These are phyloP conservation scores for Formicarius rufipectus DNA, from an alignment of 2,113 vertebrate species.

Conservation along the genomic window DNA sequence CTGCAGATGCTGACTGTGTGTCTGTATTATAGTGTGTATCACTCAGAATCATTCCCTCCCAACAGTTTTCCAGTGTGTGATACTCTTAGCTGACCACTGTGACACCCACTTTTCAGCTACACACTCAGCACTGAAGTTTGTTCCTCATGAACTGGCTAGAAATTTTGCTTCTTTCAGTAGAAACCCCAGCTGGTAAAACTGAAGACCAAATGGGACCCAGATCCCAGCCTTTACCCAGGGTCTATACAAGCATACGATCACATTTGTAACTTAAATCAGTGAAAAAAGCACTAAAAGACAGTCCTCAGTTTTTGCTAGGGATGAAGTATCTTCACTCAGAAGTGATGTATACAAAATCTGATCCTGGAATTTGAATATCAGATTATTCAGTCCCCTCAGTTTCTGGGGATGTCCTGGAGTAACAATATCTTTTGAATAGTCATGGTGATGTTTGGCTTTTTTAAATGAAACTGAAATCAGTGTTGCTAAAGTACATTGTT, in stretches of 20 bases:
- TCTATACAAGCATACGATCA: not conserved
- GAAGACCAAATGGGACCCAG: not conserved
- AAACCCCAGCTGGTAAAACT: not conserved
- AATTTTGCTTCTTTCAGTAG: not conserved
- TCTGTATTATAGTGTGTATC: not conserved
- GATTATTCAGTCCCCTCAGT: not conserved
- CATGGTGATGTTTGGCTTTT: not conserved
- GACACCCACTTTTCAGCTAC: not conserved
- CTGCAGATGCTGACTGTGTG: not conserved
- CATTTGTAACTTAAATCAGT: not conserved
- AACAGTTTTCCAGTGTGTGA: not conserved
- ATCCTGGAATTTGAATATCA: not conserved
- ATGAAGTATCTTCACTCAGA: not conserved
- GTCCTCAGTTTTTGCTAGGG: not conserved
- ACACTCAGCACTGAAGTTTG: not conserved
- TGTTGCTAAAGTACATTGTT: not conserved
- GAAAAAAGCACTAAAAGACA: not conserved
- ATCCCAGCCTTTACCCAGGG: not conserved
- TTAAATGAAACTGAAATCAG: not conserved
- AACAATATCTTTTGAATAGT: fast-evolving
- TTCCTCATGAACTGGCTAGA: not conserved
- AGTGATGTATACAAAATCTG: not conserved
- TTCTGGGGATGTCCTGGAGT: not conserved
- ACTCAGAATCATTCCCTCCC: not conserved
- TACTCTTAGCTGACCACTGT: not conserved